Evolutionary conservation across 2,797 vertebrate species (phyloP).

Genomic region (Molossus alvarezi): DNA sequence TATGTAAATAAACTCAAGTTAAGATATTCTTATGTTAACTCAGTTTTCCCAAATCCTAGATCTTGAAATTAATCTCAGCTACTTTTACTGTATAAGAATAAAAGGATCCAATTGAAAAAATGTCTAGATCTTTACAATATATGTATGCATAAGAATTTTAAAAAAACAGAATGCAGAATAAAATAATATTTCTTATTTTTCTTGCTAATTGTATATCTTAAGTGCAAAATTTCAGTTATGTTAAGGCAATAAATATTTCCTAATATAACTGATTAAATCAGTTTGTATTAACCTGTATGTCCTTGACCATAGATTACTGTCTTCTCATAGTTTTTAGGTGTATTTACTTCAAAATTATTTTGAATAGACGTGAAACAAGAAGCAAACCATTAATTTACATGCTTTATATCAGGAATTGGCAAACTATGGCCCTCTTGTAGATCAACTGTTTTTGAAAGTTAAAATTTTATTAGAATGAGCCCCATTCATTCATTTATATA

Average conservation of each 20-base stretch:
- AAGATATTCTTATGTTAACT: not conserved
- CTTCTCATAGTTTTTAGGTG: not conserved
- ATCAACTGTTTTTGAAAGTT: not conserved
- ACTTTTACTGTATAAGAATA: not conserved
- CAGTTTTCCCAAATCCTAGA: not conserved
- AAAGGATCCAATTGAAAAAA: not conserved
- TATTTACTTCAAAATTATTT: slow-evolving; percentile 35
- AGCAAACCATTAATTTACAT: not conserved
- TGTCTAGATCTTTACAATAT: not conserved
- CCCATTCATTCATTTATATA: not conserved
- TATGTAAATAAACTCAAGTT: not conserved
- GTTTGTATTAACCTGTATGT: not conserved
- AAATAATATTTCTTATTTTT: not conserved
- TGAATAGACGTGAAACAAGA: not conserved
- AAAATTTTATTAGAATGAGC: not conserved
- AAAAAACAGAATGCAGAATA: not conserved
- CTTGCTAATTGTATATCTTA: not conserved
- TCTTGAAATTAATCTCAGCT: not conserved
- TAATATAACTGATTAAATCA: not conserved
- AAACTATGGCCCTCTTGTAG: not conserved
- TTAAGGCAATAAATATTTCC: not conserved
- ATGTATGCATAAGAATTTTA: not conserved
- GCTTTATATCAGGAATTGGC: not conserved
- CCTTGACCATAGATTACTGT: not conserved
- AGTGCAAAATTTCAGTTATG: not conserved